These are phyloP conservation scores for Pheosia tremula DNA, from an alignment of 2,888 invertebrate genomes.

Conservation along the genomic window DNA sequence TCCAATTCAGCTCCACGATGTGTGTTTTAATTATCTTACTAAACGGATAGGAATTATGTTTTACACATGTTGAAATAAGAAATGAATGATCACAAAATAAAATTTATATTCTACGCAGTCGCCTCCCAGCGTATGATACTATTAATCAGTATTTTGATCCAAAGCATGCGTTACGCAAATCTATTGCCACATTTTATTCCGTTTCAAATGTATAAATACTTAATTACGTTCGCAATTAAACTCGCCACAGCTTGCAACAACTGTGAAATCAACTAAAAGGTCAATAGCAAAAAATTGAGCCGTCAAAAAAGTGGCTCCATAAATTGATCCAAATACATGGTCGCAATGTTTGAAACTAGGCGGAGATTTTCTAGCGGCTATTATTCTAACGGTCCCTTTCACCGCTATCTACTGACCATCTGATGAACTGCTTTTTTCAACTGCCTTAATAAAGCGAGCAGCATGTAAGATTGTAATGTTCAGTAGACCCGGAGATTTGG, in stretches of 20 bases:
- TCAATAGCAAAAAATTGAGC: slow-evolving; percentile 52
- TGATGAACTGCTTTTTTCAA: slow-evolving; percentile 76
- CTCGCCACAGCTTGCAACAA: slow-evolving; percentile 31
- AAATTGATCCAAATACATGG: slow-evolving; percentile 60
- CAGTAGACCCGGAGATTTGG: slow-evolving; percentile 74
- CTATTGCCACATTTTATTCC: slow-evolving; percentile 26
- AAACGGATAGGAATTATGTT: slow-evolving; percentile 47
- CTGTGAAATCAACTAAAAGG: slow-evolving; percentile 48
- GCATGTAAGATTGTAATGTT: slow-evolving; percentile 81
- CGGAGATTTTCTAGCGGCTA: slow-evolving; percentile 71
- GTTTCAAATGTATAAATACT: slow-evolving; percentile 31
- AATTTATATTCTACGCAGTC: neutral
- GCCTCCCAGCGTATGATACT: neutral
- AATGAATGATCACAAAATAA: slow-evolving; percentile 18
- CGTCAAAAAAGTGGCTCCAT: slow-evolving; percentile 53
- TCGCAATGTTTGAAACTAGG: slow-evolving; percentile 54
- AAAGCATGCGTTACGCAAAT: slow-evolving; percentile 30
- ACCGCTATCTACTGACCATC: slow-evolving; percentile 83
- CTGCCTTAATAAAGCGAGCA: slow-evolving; percentile 79
- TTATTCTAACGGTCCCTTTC: slow-evolving; percentile 82
- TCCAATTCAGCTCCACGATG: slow-evolving; percentile 37
- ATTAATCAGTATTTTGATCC: slow-evolving; percentile 6
- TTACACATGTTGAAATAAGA: slow-evolving; percentile 47
- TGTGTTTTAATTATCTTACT: slow-evolving; percentile 53
- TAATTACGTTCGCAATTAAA: slow-evolving; percentile 40